Evolutionary conservation across 2,797 vertebrate genomes (phyloP), one percentile per base, ranked within the genome.

Genomic region (Schizopygopsis malacanthus): DNA sequence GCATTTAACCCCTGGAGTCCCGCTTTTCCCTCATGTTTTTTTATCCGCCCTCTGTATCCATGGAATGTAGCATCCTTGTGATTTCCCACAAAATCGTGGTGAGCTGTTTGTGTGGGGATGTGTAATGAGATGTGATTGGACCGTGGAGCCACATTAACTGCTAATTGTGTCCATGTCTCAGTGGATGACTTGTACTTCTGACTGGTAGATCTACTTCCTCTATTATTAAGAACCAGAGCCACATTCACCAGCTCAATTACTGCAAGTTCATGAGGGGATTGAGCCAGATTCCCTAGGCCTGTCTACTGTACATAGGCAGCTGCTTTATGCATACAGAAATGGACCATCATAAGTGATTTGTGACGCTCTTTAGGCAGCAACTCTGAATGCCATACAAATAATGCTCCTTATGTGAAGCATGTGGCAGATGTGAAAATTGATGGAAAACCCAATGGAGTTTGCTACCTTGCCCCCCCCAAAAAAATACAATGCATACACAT

Each of bases 21-120:
- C 47, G 6, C 39, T 85, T 79, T 18, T 72, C 67, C 47, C 20
- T 41, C 3, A 41, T 56, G 25, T 10, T 73, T 6, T 37, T 45
- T 33, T 13, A n/a, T 13, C 37, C 15, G 2, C 72, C 9, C 43
- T 20, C 39, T 11, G 83, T 90, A 78, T 92, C 85, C 76, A 7
- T 87, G 82, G 90, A 90, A 93, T 92, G 85, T 90, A 87, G 89
- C 88, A 45, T 56, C 56, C 18, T 11, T 83, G 73, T 82, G 81
- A 81, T 59, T 82, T 78, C 37, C 52, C 37, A 78, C 37, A 78
- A 43, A 61, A 13, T 61, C 39, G 1, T 43, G 89, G 86, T 84
- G 85, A 82, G 80, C 82, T 85, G 13, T 88, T 73, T 81, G 83
- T 65, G 72, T 82, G 78, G 88, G 87, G 61, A 43, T 71, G 79